These are phyloP conservation scores for Alfaro cultratus DNA, from an alignment of 2,797 vertebrate genomes.

Conservation along the genomic window DNA sequence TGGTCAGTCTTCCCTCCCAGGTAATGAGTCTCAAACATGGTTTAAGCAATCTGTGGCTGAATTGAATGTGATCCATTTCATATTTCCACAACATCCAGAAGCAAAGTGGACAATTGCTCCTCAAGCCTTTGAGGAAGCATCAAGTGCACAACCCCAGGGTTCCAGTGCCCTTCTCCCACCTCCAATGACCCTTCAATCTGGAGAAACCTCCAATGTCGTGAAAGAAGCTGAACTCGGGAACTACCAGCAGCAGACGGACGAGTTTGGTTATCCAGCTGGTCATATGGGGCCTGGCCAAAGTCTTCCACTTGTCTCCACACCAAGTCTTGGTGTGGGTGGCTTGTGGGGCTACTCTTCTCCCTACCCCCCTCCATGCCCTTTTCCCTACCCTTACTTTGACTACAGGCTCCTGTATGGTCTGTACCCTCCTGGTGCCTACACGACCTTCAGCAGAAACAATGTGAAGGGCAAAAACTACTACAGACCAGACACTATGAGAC, in stretches of 20 bases:
- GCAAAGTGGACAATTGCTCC: not conserved
- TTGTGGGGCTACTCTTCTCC: not conserved
- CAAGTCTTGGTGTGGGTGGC: not conserved
- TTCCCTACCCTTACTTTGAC: not conserved
- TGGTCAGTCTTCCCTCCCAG: not conserved
- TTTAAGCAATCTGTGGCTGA: too few relatives aligned
- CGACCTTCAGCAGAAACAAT: not conserved
- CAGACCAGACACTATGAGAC: not conserved
- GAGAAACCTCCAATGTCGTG: not conserved
- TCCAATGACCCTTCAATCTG: not conserved
- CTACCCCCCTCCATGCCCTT: not conserved
- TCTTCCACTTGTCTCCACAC: not conserved
- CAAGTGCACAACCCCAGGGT: too few relatives aligned
- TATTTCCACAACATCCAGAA: not conserved
- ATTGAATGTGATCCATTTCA: too few relatives aligned
- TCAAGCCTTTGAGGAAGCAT: not conserved
- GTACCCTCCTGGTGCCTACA: not conserved
- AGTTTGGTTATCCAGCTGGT: constrained; percentile 6
- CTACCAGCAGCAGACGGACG: not conserved
- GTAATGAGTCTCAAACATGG: not conserved
- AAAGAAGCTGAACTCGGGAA: constrained; percentile 7
- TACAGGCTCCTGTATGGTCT: constrained; percentile 3
- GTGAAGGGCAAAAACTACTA: constrained; percentile 4
- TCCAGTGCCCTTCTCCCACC: not conserved
- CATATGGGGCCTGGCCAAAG: not conserved